Base-by-base conservation (phyloP, 2,113 vertebrate species). In the Oreochromis niloticus region DNA sequence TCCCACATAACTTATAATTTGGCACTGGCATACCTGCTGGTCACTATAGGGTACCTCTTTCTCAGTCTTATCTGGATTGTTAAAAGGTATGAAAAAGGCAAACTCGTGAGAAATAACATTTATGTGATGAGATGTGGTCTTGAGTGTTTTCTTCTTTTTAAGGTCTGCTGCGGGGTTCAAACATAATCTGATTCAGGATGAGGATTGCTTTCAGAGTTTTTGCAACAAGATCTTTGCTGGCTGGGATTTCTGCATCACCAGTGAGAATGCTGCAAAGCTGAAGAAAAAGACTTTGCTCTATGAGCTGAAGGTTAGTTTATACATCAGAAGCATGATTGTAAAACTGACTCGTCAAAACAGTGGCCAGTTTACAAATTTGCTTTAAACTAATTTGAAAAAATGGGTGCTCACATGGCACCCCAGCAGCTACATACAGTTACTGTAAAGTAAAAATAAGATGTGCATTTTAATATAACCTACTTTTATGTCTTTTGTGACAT, bases 211-310 rank as follows among this genome's bases (percentile, higher is more conserved):
- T 87, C 98, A 99, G 95, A 99, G 97, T 87, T 99, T 99, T 85
- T 99, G 98, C 94, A 99, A 99, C 92, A 99, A 99, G 94, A 95
- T 99, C 73, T 99, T 99, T 87, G 96, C 99, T 0, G 98, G 98
- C 89, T 99, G 99, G 99, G 98, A 99, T 87, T 99, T 98, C 94
- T 98, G 98, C 87, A 98, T 99, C 92, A 98, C 97, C 81, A 97
- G 97, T 68, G 95, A 93, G 43, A 96, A 91, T 2, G 97, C 97
- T 10, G 96, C 97, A 0, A 84, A 6, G 30, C 92, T 98, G 27
- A 99, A 98, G 90, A 97, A 97, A 13, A 97, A 95, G 93, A 98
- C 97, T 88, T 94, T 99, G 81, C 96, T 95, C 0, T 98, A 97
- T 0, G 98, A 99, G 94, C 97, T 99, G 22, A 96, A 94, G 93